Percentiles rank a stretch among this genome's conserved stretches.
These are phyloP conservation scores for Cyclina sinensis DNA, from an alignment of 1,140 invertebrate species.

Conservation along the genomic window DNA sequence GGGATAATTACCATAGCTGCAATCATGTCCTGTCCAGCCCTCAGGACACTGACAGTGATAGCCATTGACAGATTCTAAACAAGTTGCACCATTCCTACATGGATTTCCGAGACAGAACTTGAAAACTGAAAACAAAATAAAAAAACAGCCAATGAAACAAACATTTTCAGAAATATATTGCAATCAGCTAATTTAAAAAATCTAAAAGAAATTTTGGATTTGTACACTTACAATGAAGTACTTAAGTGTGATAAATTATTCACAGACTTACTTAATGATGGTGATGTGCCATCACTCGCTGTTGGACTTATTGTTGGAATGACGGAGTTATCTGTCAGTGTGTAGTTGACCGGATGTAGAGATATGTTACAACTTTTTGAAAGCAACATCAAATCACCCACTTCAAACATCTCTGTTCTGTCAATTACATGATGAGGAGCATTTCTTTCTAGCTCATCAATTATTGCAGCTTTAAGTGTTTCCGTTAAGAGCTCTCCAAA, in stretches of 20 bases:
- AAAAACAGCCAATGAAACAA: no score
- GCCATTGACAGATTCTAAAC: conserved; percentile 28
- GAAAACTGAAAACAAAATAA: conserved; percentile 43
- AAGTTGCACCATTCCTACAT: conserved; percentile 53
- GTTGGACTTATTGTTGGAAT: conserved; percentile 47
- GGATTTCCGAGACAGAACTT: conserved; percentile 41
- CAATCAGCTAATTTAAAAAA: no score
- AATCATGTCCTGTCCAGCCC: conserved; percentile 64
- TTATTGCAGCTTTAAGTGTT: conserved; percentile 38
- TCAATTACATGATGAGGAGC: conserved; percentile 55
- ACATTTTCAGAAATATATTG: no score
- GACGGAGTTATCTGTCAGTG: conserved; percentile 6
- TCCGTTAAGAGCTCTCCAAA: conserved; percentile 61
- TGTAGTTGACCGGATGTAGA: conserved; percentile 57
- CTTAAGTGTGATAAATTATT: no score
- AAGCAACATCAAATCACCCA: conserved; percentile 59
- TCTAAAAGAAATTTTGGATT: no score
- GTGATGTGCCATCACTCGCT: conserved; percentile 4
- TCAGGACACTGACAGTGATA: conserved; percentile 59
- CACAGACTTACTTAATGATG: conserved; percentile 31
- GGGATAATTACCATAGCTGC: conserved; percentile 51
- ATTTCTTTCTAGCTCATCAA: conserved; percentile 50
- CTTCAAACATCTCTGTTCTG: conserved; percentile 51
- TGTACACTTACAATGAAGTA: no score
- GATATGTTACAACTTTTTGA: conserved; percentile 49